These are phyloP conservation scores for Apoderus coryli DNA, from an alignment of 2,888 invertebrate species.

Conservation along the genomic window DNA sequence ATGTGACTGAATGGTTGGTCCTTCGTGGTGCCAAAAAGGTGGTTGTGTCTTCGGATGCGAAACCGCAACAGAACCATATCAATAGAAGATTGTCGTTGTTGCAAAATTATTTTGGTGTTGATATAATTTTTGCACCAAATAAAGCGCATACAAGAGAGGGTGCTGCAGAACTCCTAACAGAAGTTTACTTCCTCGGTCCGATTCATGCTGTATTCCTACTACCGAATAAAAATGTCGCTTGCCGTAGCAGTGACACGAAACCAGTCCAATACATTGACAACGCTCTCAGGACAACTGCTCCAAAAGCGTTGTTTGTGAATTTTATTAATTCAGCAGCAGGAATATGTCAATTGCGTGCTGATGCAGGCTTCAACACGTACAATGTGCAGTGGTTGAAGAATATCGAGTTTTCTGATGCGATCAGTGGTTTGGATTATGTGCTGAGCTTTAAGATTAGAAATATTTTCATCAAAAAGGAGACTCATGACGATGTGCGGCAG, in stretches of 20 bases:
- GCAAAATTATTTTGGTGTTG: slow-evolving; percentile 24
- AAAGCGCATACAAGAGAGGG: slow-evolving; percentile 24
- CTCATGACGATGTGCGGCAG: slow-evolving; percentile 22
- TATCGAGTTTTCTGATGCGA: slow-evolving; percentile 23
- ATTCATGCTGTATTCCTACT: slow-evolving; percentile 28
- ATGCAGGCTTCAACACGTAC: slow-evolving; percentile 26
- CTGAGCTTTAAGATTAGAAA: slow-evolving; percentile 23
- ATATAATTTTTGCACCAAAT: slow-evolving; percentile 24
- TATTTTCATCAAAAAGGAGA: slow-evolving; percentile 25
- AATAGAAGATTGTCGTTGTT: slow-evolving; percentile 26
- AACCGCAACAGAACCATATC: slow-evolving; percentile 56
- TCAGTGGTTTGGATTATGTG: slow-evolving; percentile 27
- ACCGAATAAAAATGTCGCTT: slow-evolving; percentile 20
- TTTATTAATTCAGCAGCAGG: slow-evolving; percentile 26
- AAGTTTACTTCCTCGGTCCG: slow-evolving; percentile 24
- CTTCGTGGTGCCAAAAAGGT: slow-evolving; percentile 67
- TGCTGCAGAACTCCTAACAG: slow-evolving; percentile 21
- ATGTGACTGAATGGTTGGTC: slow-evolving; percentile 69
- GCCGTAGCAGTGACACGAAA: slow-evolving; percentile 24
- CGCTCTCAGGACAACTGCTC: slow-evolving; percentile 26
- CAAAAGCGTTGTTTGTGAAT: slow-evolving; percentile 28
- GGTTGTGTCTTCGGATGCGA: slow-evolving; percentile 63
- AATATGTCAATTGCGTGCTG: slow-evolving; percentile 23
- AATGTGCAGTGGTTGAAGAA: slow-evolving; percentile 26
- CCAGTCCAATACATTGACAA: slow-evolving; percentile 27